Conservation (phyloP, 2,113 vertebrate genomes). For the Crotalus helleri region DNA sequence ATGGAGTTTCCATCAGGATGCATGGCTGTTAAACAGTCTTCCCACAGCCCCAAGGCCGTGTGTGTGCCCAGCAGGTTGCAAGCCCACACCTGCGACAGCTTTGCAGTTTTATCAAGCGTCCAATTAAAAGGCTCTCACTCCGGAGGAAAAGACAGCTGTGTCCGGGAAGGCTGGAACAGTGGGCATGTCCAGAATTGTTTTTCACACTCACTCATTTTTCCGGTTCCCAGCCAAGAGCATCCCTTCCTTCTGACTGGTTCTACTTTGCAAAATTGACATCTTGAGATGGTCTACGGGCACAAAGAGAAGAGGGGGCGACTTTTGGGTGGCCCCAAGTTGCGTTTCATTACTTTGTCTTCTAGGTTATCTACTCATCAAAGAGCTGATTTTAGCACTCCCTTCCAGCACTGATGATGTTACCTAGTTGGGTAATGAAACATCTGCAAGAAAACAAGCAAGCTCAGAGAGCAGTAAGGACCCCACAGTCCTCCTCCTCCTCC, state of each 20-base stretch:
- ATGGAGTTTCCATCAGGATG: accelerated
- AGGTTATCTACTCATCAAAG: neutral
- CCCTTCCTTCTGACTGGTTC: neutral
- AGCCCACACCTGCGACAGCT: neutral
- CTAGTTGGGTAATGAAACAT: too few species aligned
- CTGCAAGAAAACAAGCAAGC: too few species aligned
- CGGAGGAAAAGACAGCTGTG: neutral
- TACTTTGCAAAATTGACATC: neutral
- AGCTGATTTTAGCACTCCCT: neutral
- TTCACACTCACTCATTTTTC: accelerated
- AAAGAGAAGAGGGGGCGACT: neutral
- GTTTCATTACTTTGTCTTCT: neutral
- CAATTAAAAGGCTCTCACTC: slow-evolving; percentile 20
- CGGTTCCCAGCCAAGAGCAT: neutral
- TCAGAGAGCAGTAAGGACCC: too few species aligned
- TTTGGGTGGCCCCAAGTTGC: neutral
- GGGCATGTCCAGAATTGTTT: neutral
- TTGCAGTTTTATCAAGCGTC: neutral
- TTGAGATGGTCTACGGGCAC: neutral
- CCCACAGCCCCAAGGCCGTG: accelerated
- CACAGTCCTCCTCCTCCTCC: too few species aligned
- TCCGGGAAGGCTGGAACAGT: accelerated
- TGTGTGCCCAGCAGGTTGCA: accelerated
- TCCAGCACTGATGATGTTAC: too few species aligned
- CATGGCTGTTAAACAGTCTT: neutral